Percentiles rank a stretch among this genome's conserved stretches.
Evolutionary conservation across 2,888 invertebrate species (phyloP).

Genomic region (Tenthredo distinguenda): DNA sequence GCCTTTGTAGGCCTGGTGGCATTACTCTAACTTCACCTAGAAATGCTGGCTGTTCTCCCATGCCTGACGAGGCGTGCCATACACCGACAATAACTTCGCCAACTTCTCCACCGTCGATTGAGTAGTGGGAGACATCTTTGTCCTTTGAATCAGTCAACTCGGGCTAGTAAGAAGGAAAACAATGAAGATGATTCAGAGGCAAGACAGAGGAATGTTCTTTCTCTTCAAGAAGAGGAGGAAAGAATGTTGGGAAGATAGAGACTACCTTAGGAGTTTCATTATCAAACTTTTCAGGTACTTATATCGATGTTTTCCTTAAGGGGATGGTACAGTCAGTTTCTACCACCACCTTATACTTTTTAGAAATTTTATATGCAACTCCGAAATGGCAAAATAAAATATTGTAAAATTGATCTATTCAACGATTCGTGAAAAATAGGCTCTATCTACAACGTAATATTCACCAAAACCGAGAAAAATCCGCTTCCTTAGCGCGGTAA

Average conservation of each 20-base stretch:
- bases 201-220: not conserved
- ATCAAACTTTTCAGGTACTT: not conserved
- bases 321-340: no score
- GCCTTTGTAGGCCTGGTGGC: conserved; percentile 84
- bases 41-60: conserved; percentile 90
- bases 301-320: no score
- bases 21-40: conserved; percentile 93
- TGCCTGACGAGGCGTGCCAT: conserved; percentile 91
- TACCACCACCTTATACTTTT: no score
- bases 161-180: conserved; percentile 62
- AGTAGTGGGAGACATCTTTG: conserved; percentile 74
- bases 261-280: not conserved
- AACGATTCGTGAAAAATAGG: no score
- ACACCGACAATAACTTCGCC: conserved; percentile 90
- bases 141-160: conserved; percentile 73
- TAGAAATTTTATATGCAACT: no score
- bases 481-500: no score
- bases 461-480: no score
- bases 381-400: no score
- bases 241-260: not conserved
- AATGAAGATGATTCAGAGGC: not conserved
- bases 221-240: no score
- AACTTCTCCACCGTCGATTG: conserved; percentile 84
- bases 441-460: no score
- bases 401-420: no score